Conservation (phyloP, 2,113 vertebrate species). For the Neolamprologus cancellatus region DNA sequence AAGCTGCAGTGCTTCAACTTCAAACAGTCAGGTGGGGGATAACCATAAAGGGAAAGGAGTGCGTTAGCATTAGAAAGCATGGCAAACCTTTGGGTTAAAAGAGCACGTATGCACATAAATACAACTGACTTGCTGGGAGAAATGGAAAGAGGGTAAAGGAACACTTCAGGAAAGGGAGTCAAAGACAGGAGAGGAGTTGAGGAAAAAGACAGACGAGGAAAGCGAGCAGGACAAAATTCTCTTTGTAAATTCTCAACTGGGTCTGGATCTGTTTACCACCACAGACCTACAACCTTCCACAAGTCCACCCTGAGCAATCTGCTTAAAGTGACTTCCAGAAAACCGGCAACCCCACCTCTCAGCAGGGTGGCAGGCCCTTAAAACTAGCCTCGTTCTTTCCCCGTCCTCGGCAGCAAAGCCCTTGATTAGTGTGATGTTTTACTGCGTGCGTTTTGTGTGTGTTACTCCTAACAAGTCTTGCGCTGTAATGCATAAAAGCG, state of each 20-base stretch:
- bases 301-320: constrained; percentile 10
- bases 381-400: constrained; percentile 1
- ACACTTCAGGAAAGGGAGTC: not conserved
- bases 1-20: constrained; percentile 20
- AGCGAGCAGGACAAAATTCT: not conserved
- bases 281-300: not conserved
- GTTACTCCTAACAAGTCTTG: not conserved
- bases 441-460: not conserved
- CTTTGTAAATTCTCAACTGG: not conserved
- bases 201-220: not conserved
- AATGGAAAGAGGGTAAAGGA: not conserved
- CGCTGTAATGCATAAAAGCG: constrained; percentile 9
- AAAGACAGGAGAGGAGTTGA: not conserved
- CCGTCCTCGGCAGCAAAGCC: not conserved
- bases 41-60: constrained; percentile 34
- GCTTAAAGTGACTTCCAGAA: constrained; percentile 34
- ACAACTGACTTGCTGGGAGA: constrained; percentile 4
- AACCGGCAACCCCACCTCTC: not conserved
- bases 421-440: constrained; percentile 17
- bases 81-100: constrained; percentile 41
- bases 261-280: not conserved
- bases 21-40: constrained; percentile 1
- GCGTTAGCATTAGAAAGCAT: constrained; percentile 17
- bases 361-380: not conserved
- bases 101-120: constrained; percentile 35